Conservation (phyloP, 2,797 vertebrate genomes). For the Podargus strigoides region DNA sequence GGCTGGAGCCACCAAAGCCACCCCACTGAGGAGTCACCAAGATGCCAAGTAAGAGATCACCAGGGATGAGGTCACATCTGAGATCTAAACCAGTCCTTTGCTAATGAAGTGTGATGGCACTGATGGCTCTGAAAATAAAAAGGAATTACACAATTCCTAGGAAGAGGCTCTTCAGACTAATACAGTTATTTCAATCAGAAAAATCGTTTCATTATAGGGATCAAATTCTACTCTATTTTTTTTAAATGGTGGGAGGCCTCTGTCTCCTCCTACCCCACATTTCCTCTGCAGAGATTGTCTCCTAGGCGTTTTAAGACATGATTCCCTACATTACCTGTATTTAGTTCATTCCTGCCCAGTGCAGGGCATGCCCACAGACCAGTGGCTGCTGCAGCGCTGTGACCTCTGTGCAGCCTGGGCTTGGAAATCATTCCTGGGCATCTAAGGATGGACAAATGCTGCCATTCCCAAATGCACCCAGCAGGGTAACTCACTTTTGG, state of each 20-base stretch:
- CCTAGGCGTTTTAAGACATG: not conserved
- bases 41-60: not conserved
- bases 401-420: not conserved
- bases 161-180: not conserved
- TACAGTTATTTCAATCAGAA: not conserved
- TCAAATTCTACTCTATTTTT: not conserved
- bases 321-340: accelerated
- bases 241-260: not conserved
- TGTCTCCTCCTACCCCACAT: not conserved
- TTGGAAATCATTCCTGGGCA: not conserved
- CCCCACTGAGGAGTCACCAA: not conserved
- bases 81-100: not conserved
- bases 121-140: not conserved
- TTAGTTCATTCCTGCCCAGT: not conserved
- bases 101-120: not conserved
- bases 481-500: not conserved
- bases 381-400: not conserved
- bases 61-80: not conserved
- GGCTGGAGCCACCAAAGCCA: not conserved
- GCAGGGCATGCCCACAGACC: not conserved
- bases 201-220: not conserved
- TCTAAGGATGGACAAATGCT: accelerated
- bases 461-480: not conserved
- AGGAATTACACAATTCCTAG: not conserved
- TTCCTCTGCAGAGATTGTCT: not conserved